Evolutionary conservation across 2,888 invertebrate genomes (phyloP), one percentile per base, ranked within the genome.

Genomic region (Caenorhabditis sp.): DNA sequence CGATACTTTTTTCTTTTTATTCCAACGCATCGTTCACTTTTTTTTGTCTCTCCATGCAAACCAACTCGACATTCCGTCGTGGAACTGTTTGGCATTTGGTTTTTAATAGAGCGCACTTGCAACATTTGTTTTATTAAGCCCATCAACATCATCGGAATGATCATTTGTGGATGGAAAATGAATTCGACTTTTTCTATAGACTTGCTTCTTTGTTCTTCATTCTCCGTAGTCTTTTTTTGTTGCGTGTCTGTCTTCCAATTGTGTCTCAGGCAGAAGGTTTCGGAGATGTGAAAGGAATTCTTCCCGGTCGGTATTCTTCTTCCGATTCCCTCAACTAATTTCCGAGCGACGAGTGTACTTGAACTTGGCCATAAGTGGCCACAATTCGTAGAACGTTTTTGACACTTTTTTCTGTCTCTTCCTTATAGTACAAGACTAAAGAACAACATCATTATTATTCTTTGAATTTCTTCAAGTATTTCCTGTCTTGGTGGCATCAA

Each of bases 311-410:
- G 26, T 16, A 26, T 41, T 47, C 31, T 59, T 64, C 24, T 47
- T 58, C 66, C 41, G n/a, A n/a, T n/a, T n/a, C n/a, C n/a, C n/a
- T n/a, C n/a, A n/a, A 66, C 54, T 41, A 61, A 72, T 61, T 68
- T 24, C 19, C n/a, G 8, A 47, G 66, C 64, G 64, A 75, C 54
- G 35, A 59, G 66, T 59, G 75, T 49, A 75, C 75, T 75, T 47
- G 66, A 75, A 68, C 75, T 75, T 75, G 68, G 35, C 59, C 68
- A 68, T 68, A 68, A 75, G 75, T 75, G 75, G 75, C 66, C 35
- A 68, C 49, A 47, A 75, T 75, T 75, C 59, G 58, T 35, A 31
- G 64, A 68, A 58, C 58, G 44, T 75, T 75, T 47, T 66, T 31
- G 58, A 47, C 59, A 72, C 47, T 44, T 73, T 38, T 54, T 19